phyloP scores from a whole-genome alignment of 2,113 vertebrate genomes.

The Tupaia chinensis region DNA sequence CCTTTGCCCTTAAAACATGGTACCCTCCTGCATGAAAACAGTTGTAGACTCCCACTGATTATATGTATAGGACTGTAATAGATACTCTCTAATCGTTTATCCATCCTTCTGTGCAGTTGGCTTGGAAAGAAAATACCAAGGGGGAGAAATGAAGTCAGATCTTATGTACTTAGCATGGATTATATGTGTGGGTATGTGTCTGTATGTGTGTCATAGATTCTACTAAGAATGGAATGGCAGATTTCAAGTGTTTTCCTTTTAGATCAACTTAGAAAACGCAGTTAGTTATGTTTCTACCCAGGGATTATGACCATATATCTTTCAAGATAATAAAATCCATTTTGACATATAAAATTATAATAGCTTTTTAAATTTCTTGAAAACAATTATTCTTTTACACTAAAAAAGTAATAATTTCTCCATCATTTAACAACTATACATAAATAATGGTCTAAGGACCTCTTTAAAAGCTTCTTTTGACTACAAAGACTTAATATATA shows the following conservation, averaged over 20 bases:
- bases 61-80: not conserved
- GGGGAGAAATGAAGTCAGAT: slow-evolving; percentile 39
- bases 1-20: slow-evolving; percentile 15
- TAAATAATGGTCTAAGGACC: not conserved
- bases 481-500: slow-evolving; percentile 2
- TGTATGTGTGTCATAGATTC: not conserved
- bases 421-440: slow-evolving; percentile 53
- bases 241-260: slow-evolving; percentile 64
- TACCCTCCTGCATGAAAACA: not conserved
- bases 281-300: too few species aligned
- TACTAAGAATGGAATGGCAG: slow-evolving; percentile 15
- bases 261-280: not conserved
- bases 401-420: slow-evolving; percentile 40
- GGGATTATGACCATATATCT: too few species aligned
- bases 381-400: not conserved
- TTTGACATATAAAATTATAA: too few species aligned
- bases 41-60: not conserved
- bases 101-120: not conserved
- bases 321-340: too few species aligned
- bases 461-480: slow-evolving; percentile 16
- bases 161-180: not conserved
- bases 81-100: not conserved
- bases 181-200: not conserved
- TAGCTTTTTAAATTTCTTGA: too few species aligned
- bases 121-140: slow-evolving; percentile 24